Conservation (phyloP, 37 sponge, comb jelly and placozoan species). For the Eunapius fragilis region DNA sequence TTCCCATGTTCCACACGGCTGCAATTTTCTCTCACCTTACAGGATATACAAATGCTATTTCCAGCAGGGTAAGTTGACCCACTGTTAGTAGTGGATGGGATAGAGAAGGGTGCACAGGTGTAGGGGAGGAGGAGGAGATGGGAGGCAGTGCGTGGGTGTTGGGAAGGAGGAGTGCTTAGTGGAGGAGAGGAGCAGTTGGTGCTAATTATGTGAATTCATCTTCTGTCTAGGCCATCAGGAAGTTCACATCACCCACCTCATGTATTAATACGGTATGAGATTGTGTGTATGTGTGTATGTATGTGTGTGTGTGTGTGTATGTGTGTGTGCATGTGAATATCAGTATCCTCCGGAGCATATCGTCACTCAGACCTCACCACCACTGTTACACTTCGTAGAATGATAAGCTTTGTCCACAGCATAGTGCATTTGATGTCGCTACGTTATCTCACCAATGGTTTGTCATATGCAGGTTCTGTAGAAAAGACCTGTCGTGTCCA, state of each 20-base stretch:
- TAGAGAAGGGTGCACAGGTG: too few species aligned
- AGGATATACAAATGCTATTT: conserved; percentile 47
- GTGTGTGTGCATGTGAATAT: neutral
- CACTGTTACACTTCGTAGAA: too few species aligned
- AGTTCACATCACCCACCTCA: conserved; percentile 37
- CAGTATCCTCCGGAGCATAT: neutral
- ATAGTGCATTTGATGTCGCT: too few species aligned
- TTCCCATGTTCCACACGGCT: neutral
- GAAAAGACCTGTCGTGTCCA: conserved; percentile 70
- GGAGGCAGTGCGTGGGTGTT: too few species aligned
- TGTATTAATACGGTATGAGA: conserved; percentile 22
- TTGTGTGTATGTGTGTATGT: neutral
- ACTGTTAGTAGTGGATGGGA: too few species aligned
- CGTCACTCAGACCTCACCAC: too few species aligned
- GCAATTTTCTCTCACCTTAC: conserved; percentile 62
- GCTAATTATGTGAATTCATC: neutral
- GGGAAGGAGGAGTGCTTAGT: too few species aligned
- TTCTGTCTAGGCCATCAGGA: conserved; percentile 5
- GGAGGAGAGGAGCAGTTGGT: too few species aligned
- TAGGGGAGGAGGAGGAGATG: too few species aligned
- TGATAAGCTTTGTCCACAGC: too few species aligned
- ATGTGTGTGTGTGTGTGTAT: conserved; percentile 20
- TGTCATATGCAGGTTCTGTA: conserved; percentile 42
- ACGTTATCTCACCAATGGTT: too few species aligned
- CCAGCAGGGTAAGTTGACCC: too few species aligned